Evolutionary conservation across 2,888 invertebrate genomes (phyloP), one percentile per base, ranked within the genome.

Genomic region (Lacanobia wlatinum): DNA sequence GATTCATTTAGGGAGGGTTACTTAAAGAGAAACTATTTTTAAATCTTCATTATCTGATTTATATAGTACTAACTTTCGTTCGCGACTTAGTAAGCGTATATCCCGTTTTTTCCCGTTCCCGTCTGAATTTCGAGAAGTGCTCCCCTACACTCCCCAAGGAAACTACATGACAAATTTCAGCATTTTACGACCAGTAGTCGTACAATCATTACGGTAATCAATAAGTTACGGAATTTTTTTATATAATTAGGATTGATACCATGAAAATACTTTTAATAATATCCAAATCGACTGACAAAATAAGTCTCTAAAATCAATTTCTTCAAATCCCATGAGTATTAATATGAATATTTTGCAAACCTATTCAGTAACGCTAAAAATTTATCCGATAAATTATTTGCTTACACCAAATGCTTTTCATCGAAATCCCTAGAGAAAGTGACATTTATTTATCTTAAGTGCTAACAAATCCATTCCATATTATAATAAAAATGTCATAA

Each of bases 401-500:
- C 23, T 50, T n/a, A 50, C n/a, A 9, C 18, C 12, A 56, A 67
- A 64, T 48, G 52, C 6, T 61, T 74, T 70, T 64, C 18, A 6
- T n/a, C 7, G 1, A 43, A 66, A 38, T 60, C 69, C 52, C 70
- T 21, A 21, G 65, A 59, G 64, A 61, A 53, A 18, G 0, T 1
- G 7, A 59, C 38, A 63, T 66, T 58, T 79, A 56, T 73, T 52
- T 64, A 64, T 61, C 28, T 48, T 21, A 78, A 78, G 56, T 63
- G 62, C 53, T 56, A 10, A 48, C 53, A 70, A 60, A 75, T 52
- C 62, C 43, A 58, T 59, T 78, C n/a, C 8, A 60, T 34, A 62
- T 80, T 64, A 70, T 1, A 67, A 77, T 70, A 73, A 60, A 76
- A 70, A 70, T 28, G 10, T 23, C 12, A 70, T 73, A 66, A 64